Evolutionary conservation across 2,113 vertebrate genomes (phyloP).

Genomic region (Noturus placidus): DNA sequence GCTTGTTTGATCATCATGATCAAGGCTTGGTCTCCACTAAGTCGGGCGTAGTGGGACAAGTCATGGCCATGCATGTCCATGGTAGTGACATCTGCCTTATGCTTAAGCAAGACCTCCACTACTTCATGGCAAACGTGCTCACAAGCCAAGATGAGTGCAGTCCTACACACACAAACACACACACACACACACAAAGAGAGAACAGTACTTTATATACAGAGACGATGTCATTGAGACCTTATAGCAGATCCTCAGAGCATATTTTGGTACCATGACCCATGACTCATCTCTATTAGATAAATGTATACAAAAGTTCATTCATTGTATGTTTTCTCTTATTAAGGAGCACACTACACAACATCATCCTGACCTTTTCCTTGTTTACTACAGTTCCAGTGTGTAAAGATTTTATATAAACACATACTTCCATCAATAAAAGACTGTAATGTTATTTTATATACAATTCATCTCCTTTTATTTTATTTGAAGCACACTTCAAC

Average conservation of each 20-base stretch:
- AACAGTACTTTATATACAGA: neutral
- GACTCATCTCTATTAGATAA: neutral
- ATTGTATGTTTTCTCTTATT: neutral
- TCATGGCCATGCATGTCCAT: slow-evolving; percentile 78
- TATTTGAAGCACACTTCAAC: neutral
- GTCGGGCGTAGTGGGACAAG: slow-evolving; percentile 77
- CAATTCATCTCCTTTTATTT: neutral
- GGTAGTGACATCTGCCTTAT: slow-evolving; percentile 72
- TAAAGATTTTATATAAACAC: neutral
- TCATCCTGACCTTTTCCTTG: neutral
- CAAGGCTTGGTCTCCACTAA: slow-evolving; percentile 79
- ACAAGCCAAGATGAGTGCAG: slow-evolving; percentile 81
- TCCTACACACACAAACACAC: slow-evolving; percentile 63
- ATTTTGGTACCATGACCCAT: neutral
- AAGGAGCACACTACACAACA: neutral
- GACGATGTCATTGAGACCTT: neutral
- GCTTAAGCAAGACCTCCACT: slow-evolving; percentile 77
- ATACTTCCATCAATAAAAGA: neutral
- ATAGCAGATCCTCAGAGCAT: neutral
- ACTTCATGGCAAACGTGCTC: slow-evolving; percentile 80
- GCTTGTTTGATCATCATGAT: slow-evolving; percentile 74
- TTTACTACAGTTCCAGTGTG: neutral
- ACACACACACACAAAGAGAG: neutral
- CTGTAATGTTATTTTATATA: neutral
- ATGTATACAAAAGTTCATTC: neutral